Conservation (phyloP, 2,888 invertebrate species). For the Frankliniella fusca region DNA sequence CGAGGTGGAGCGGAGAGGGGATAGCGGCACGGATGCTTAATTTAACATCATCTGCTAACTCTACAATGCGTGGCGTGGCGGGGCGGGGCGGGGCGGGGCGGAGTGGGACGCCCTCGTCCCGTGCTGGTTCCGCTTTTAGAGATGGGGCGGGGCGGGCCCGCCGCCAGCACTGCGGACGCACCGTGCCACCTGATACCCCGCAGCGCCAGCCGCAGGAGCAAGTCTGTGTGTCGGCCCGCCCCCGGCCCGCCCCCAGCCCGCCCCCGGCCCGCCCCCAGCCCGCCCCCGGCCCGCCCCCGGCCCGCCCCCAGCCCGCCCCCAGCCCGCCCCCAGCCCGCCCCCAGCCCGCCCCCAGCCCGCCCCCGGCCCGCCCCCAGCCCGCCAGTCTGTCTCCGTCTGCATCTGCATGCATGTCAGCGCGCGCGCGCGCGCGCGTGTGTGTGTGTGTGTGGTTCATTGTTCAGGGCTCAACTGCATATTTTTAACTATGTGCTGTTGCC, state of each 20-base stretch:
- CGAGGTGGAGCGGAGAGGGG: too few species aligned
- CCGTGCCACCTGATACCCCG: not conserved
- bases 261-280: not conserved
- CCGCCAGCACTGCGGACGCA: too few species aligned
- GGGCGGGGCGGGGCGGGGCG: too few species aligned
- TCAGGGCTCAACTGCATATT: constrained; percentile 14
- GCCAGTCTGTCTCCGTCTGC: not conserved
- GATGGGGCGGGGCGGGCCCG: not conserved
- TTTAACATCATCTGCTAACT: too few species aligned
- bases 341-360: not conserved
- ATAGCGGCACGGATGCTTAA: too few species aligned
- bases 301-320: not conserved
- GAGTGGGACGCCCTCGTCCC: too few species aligned
- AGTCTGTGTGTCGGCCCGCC: not conserved
- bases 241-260: not conserved
- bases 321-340: not conserved
- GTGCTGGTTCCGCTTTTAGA: not conserved
- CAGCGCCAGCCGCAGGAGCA: not conserved
- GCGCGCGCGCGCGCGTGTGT: not conserved
- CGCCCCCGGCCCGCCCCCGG: not conserved
- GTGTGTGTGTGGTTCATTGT: constrained; percentile 5
- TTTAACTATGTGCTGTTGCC: not conserved
- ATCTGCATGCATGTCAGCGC: not conserved
- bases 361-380: not conserved
- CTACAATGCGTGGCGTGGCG: too few species aligned